Conservation (phyloP, 2,797 vertebrate genomes). For the Bovichtus diacanthus region DNA sequence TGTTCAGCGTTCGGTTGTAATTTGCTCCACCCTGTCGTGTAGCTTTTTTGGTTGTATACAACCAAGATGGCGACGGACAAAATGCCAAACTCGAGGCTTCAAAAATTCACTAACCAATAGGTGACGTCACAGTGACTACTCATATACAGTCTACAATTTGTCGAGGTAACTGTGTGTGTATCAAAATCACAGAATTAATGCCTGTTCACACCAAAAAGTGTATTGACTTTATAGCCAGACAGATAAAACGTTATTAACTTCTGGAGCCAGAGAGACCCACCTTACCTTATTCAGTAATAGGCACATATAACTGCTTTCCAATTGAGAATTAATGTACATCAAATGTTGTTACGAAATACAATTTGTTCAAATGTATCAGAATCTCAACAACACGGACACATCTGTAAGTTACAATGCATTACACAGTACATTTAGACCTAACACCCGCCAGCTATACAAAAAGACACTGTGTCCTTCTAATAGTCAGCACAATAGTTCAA, state of each 20-base stretch:
- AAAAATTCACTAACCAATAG: no score
- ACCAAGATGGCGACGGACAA: no score
- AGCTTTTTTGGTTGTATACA: no score
- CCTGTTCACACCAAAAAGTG: no score
- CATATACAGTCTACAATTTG: no score
- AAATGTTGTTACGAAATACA: background rate
- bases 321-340: background rate
- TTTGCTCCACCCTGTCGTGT: no score
- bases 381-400: background rate
- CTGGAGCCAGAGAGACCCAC: background rate
- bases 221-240: no score
- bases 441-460: background rate
- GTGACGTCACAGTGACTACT: no score
- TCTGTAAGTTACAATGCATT: background rate
- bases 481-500: conserved; percentile 7
- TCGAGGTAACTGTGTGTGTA: no score
- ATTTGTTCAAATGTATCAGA: background rate
- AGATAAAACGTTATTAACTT: background rate
- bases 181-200: no score
- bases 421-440: background rate
- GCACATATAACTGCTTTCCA: background rate
- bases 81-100: no score
- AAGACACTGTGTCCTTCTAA: background rate
- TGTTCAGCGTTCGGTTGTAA: no score
- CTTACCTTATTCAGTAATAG: background rate